Evolutionary conservation across 1,140 invertebrate genomes (phyloP).

Genomic region (Drosophila kurseongensis): DNA sequence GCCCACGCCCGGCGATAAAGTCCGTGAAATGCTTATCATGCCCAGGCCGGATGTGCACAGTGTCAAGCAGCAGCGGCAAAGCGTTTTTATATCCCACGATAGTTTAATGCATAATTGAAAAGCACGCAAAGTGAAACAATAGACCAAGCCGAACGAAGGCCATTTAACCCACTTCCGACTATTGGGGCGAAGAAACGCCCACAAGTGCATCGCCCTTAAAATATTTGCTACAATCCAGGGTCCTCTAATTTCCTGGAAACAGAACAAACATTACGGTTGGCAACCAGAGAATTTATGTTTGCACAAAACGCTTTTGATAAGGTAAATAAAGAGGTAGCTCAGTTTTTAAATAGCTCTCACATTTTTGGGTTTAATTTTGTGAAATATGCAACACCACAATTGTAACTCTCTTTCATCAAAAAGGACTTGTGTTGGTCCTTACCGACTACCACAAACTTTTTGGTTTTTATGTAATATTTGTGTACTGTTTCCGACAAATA

Average conservation of each 20-base stretch:
- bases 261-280: conserved; percentile 22
- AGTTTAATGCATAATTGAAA: conserved; percentile 82
- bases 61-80: conserved; percentile 68
- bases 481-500: too few relatives aligned
- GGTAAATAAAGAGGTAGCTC: conserved; percentile 3
- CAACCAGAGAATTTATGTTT: conserved; percentile 4
- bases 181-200: conserved; percentile 8
- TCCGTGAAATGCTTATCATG: conserved; percentile 79
- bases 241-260: conserved; percentile 9
- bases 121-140: conserved; percentile 76
- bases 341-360: not conserved
- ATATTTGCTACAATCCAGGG: not conserved
- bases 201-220: not conserved
- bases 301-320: conserved; percentile 8
- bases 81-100: conserved; percentile 64
- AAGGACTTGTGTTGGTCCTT: not conserved
- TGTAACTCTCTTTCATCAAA: not conserved
- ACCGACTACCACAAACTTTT: too few relatives aligned
- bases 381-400: not conserved
- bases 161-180: conserved; percentile 48
- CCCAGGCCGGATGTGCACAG: conserved; percentile 75
- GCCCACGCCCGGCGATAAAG: conserved; percentile 66
- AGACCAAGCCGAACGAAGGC: conserved; percentile 29
- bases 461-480: too few relatives aligned
- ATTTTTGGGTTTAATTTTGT: not conserved